phyloP scores from a whole-genome alignment of 2,888 invertebrate genomes.

The Ornithoptera priamus region DNA sequence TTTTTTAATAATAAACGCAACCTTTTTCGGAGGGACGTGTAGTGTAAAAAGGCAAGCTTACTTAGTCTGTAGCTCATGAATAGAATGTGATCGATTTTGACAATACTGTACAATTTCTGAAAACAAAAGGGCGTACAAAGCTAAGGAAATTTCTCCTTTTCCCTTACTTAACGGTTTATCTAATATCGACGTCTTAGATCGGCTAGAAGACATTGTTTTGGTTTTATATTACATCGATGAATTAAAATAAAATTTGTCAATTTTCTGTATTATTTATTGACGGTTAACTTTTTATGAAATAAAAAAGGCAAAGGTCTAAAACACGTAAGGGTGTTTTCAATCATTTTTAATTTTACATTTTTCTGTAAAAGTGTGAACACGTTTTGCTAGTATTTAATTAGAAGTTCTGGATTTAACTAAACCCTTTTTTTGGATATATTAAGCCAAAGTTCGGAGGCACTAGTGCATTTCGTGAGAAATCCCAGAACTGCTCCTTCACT shows the following conservation, averaged over 20 bases:
- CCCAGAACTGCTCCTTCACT: no score
- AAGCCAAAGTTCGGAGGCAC: no score
- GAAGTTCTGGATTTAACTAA: no score
- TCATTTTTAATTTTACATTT: no score
- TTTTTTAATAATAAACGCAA: no score
- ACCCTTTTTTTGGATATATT: no score
- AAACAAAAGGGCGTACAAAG: constrained; percentile 96
- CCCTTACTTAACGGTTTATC: constrained; percentile 96
- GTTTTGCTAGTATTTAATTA: no score
- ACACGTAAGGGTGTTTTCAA: no score
- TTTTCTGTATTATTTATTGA: background rate
- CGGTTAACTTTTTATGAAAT: background rate
- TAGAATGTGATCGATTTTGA: constrained; percentile 96
- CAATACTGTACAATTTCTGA: constrained; percentile 99
- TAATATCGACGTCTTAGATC: constrained; percentile 88
- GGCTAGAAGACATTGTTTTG: constrained; percentile 67
- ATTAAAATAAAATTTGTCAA: background rate
- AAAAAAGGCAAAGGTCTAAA: no score
- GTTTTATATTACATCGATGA: background rate
- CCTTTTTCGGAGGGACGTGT: no score
- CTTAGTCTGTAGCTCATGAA: constrained; percentile 97
- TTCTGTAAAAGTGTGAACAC: no score
- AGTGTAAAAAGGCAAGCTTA: constrained; percentile 60
- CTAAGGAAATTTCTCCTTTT: constrained; percentile 94
- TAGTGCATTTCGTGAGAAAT: no score